Percentiles rank a stretch among this genome's conserved stretches.
These are phyloP conservation scores for Gopherus evgoodei DNA, from an alignment of 2,113 vertebrate species.

Conservation along the genomic window DNA sequence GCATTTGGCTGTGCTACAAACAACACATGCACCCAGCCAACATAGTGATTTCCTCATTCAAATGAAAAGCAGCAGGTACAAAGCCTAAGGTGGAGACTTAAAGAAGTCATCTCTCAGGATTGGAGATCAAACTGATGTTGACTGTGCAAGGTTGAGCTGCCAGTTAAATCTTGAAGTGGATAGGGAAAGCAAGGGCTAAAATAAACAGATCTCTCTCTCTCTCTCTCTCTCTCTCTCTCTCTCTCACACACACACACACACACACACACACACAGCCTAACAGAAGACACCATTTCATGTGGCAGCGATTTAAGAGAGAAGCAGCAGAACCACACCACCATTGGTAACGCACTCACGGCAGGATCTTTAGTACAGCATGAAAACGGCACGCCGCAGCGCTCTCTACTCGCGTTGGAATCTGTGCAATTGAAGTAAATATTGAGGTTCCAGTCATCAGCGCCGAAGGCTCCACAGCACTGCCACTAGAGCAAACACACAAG, in stretches of 20 bases:
- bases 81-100: not conserved
- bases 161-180: not conserved
- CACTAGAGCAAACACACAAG: slow-evolving; percentile 83
- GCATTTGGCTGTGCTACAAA: not conserved
- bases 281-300: not conserved
- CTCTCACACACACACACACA: not conserved
- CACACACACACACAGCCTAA: not conserved
- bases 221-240: not conserved
- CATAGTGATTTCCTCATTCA: not conserved
- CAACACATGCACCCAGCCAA: not conserved
- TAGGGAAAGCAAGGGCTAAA: not conserved
- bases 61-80: slow-evolving; percentile 14
- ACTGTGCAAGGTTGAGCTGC: not conserved
- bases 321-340: not conserved
- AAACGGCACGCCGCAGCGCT: slow-evolving; percentile 96
- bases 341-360: slow-evolving; percentile 80
- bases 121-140: not conserved
- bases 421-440: slow-evolving; percentile 99
- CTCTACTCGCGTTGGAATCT: slow-evolving; percentile 92
- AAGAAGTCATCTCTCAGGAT: not conserved
- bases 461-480: slow-evolving; percentile 97
- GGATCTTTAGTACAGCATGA: slow-evolving; percentile 98
- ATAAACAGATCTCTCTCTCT: not conserved
- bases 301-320: not conserved
- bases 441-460: slow-evolving; percentile 96